Base-by-base conservation (phyloP, 2,113 vertebrate species). In the Phaethornis superciliosus region DNA sequence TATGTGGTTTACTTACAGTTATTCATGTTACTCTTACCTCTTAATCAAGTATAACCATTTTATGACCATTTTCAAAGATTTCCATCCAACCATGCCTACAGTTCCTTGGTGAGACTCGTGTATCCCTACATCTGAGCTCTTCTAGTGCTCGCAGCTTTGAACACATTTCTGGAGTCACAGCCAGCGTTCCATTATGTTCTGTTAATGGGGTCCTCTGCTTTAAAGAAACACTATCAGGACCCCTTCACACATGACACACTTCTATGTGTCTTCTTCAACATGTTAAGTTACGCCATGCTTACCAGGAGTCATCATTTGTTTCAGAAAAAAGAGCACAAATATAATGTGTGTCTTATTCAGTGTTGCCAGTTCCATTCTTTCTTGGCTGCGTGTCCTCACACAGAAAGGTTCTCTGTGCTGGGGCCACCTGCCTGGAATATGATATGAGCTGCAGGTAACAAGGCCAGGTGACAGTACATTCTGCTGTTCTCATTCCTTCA, bases 161-260 rank as follows among this genome's bases (percentile, higher is more conserved):
- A 85, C 64, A 71, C 68, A 5, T 86, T 93, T 93, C 85, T 92
- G 52, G 82, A 93, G 47, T 81, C 51, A 55, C 14, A 59, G 26
- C 28, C 88, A 70, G 22, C n/a, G 51, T 84, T 63, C 59, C 72
- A 20, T 62, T 90, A 70, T 42, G 68, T 96, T 75, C 46, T 96
- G 67, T 83, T 68, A 60, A 12, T 23, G 17, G 47, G 52, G 44
- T 90, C 80, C 71, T 81, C n/a, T 40, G 19, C 90, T 92, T 78
- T 80, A 75, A 89, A 85, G 82, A 90, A 93, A 85, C 47, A 47
- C 69, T 88, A 47, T 81, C 68, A 78, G 85, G 70, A 81, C 62
- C 40, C 56, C 78, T 89, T 74, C 74, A 91, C 55, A 77, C 85
- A 51, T 69, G 40, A 40, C 40, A 40, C 40, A 40, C 40, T 40